These are phyloP conservation scores for Drosophila neutralis DNA, from an alignment of 2,888 invertebrate species.

Conservation along the genomic window DNA sequence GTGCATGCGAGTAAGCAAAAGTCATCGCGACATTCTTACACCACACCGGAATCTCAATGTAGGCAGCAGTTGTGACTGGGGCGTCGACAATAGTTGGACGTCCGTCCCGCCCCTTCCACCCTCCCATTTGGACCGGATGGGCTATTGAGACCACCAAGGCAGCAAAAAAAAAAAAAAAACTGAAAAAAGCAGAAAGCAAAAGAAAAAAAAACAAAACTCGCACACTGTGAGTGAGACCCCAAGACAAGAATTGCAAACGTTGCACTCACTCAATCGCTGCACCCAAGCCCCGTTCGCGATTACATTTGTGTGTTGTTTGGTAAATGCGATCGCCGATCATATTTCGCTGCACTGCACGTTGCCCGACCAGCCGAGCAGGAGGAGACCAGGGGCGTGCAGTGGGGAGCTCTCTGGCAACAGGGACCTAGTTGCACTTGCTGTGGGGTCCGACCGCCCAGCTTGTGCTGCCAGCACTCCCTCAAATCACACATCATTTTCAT, in stretches of 20 bases:
- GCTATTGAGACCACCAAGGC: constrained; percentile 79
- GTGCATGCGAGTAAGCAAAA: constrained; percentile 48
- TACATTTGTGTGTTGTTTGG: constrained; percentile 62
- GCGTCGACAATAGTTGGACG: constrained; percentile 71
- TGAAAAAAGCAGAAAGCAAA: constrained; percentile 30
- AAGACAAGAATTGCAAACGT: constrained; percentile 62
- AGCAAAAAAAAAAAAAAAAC: constrained; percentile 52
- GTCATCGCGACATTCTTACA: constrained; percentile 74
- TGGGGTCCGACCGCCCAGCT: constrained; percentile 71
- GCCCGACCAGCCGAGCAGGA: constrained; percentile 17
- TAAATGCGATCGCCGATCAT: constrained; percentile 77
- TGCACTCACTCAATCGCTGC: constrained; percentile 42
- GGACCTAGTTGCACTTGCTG: constrained; percentile 34
- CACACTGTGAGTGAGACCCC: constrained; percentile 31
- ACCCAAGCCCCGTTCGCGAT: constrained; percentile 38
- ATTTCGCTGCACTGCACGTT: constrained; percentile 51
- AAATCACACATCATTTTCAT: constrained; percentile 55
- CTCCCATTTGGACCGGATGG: constrained; percentile 64
- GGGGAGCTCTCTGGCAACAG: background rate
- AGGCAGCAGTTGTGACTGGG: constrained; percentile 78
- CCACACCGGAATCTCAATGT: constrained; percentile 78
- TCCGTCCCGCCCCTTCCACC: constrained; percentile 16
- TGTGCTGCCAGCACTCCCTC: constrained; percentile 3
- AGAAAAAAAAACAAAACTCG: constrained; percentile 44
- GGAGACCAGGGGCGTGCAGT: background rate